Evolutionary conservation across 2,888 invertebrate species (phyloP), one percentile per base, ranked within the genome.

Genomic region (Aleiodes testaceus): DNA sequence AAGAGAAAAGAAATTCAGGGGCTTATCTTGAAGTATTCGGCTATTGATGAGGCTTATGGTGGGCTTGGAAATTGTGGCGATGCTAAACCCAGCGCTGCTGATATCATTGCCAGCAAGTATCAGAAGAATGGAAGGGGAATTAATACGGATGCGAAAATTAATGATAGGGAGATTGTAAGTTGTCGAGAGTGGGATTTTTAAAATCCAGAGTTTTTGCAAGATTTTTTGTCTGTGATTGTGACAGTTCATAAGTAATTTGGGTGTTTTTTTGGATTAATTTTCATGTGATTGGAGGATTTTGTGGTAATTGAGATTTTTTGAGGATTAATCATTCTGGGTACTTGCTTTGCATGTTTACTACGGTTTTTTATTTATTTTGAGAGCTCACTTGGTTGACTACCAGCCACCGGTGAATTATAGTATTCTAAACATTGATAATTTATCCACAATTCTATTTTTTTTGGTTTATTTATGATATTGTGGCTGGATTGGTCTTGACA

Each of bases 1-100:
- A 92, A 93, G 79, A 91, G 95, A 45, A 95, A 95, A 82, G 95
- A 96, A 84, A 94, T 95, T 72, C 93, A 94, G 85, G 92, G 93
- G 80, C 89, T 96, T 72, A 94, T 95, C 74, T 90, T 93, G 89
- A 95, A 95, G 85, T 95, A 95, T 85, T 92, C 94, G 36, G 94
- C 93, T 55, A 88, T 95, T 77, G 94, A 94, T 80, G 93, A 94
- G 81, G 91, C 91, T 70, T 93, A 92, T 86, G 91, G 89, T 18
- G 88, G 90, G 22, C 87, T 89, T 59, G 88, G 88, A 44, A 86
- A 82, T 22, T 88, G 87, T 52, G 88, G 87, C 42, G 88, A 87
- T 75, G 50, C 72, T 66, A 78, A 78, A 61, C 75, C 76, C 6
- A 77, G 75, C 42, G 73, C 80, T n/a, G 76, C 84, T 30, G 86